Conservation (phyloP, 2,888 invertebrate genomes). For the Bruchidius siliquastri region DNA sequence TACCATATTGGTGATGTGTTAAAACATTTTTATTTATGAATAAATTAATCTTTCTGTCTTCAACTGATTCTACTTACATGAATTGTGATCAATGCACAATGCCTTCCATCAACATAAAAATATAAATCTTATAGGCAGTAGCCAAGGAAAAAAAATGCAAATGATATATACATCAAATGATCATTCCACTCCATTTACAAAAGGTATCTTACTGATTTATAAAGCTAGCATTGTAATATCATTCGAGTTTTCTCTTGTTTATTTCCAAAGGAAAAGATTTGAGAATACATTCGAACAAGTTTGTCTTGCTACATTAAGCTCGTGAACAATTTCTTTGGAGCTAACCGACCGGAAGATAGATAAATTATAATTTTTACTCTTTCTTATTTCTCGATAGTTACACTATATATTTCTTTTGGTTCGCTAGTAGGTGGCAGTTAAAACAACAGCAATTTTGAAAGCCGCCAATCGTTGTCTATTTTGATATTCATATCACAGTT, state of each 20-base stretch:
- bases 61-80: too few species aligned
- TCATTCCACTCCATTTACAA: background rate
- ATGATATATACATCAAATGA: background rate
- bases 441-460: too few species aligned
- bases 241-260: background rate
- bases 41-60: too few species aligned
- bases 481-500: too few species aligned
- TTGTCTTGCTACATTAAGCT: background rate
- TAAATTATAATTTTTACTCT: background rate
- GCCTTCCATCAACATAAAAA: too few species aligned
- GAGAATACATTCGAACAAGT: background rate
- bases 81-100: too few species aligned
- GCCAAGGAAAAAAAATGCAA: too few species aligned
- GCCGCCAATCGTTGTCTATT: too few species aligned
- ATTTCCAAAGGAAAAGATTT: background rate
- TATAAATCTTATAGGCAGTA: too few species aligned
- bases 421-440: too few species aligned
- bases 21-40: too few species aligned
- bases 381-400: background rate
- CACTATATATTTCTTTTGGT: background rate
- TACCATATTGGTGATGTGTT: too few species aligned
- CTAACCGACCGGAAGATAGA: background rate
- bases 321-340: background rate
- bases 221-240: background rate
- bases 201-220: background rate